phyloP scores from a whole-genome alignment of 2,797 vertebrate genomes.

The Malurus splendens region DNA sequence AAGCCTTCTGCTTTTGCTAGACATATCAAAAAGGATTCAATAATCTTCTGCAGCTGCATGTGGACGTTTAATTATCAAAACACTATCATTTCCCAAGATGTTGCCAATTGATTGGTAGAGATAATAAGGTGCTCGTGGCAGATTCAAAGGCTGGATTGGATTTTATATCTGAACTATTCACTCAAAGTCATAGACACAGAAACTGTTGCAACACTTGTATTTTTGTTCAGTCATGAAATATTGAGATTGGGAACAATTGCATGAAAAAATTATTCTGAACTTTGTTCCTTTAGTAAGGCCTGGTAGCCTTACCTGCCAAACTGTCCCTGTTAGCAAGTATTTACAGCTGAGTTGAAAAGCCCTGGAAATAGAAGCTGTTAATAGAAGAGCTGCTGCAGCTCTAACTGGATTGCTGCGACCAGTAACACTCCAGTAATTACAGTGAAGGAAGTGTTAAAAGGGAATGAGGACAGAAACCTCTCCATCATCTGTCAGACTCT shows the following conservation, averaged over 20 bases:
- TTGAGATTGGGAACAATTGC: not conserved
- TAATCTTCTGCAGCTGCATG: not conserved
- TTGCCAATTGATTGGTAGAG: not conserved
- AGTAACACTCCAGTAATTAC: slow-evolving; percentile 43
- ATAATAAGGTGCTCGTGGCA: not conserved
- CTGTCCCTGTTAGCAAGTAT: not conserved
- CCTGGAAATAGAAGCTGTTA: slow-evolving; percentile 37
- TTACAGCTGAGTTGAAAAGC: slow-evolving; percentile 26
- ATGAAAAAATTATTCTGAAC: not conserved
- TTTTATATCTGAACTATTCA: not conserved
- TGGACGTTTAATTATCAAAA: slow-evolving; percentile 3
- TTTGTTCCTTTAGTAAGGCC: not conserved
- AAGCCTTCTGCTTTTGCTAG: not conserved
- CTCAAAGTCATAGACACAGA: not conserved
- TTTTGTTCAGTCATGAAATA: not conserved
- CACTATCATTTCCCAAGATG: not conserved
- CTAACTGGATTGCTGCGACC: slow-evolving; percentile 11
- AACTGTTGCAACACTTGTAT: not conserved
- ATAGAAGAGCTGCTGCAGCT: slow-evolving; percentile 13
- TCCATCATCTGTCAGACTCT: slow-evolving; percentile 8
- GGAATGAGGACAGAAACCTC: not conserved
- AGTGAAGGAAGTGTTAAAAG: slow-evolving; percentile 36
- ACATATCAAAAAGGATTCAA: not conserved
- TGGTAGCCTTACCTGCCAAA: not conserved
- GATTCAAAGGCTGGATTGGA: not conserved